Evolutionary conservation across 1,140 invertebrate genomes (phyloP).

Genomic region (Zaprionus davidi): DNA sequence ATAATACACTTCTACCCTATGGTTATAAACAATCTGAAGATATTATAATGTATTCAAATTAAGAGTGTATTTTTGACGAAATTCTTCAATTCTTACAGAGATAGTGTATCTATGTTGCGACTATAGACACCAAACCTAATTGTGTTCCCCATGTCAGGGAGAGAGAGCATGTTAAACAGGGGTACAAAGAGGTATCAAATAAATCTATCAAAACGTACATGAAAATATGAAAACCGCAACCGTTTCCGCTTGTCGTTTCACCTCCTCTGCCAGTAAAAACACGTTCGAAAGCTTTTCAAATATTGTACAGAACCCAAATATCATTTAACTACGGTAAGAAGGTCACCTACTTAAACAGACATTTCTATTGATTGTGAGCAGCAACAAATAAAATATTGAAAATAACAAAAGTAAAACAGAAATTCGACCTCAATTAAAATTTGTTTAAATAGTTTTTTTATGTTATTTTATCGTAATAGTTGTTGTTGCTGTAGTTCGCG

Average conservation of each 20-base stretch:
- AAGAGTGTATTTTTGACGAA: too few species aligned
- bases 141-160: not conserved
- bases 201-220: not conserved
- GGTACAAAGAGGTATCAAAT: not conserved
- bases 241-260: constrained; percentile 5
- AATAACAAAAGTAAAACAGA: constrained; percentile 17
- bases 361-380: constrained; percentile 31
- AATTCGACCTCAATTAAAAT: constrained; percentile 66
- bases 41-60: too few species aligned
- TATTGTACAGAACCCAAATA: constrained; percentile 20
- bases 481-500: constrained; percentile 34
- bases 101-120: not conserved
- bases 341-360: constrained; percentile 21
- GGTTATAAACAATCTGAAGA: too few species aligned
- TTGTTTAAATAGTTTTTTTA: constrained; percentile 58
- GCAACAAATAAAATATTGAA: constrained; percentile 4
- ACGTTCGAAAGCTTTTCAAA: constrained; percentile 15
- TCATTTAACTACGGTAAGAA: constrained; percentile 15
- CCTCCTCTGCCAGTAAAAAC: constrained; percentile 16
- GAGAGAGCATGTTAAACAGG: not conserved
- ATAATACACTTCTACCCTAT: too few species aligned
- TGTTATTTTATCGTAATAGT: constrained; percentile 19
- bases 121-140: not conserved
- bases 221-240: not conserved
- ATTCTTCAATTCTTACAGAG: not conserved